Conservation (phyloP, 2,113 vertebrate genomes). For the Dryoscopus gambensis region DNA sequence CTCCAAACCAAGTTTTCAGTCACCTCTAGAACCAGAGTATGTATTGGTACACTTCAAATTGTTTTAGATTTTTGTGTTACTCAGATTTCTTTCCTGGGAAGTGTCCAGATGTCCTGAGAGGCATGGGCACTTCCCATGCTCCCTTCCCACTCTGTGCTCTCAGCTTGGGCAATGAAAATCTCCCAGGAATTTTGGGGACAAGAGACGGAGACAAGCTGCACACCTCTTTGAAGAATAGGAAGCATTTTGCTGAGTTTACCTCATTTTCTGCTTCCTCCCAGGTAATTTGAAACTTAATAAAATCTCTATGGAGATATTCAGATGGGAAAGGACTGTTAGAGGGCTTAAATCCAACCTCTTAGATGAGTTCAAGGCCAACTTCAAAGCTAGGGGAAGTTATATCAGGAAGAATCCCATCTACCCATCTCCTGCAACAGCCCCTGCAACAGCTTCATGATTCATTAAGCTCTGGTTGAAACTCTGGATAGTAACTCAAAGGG, state of each 20-base stretch:
- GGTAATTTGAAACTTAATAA: not conserved
- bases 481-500: not conserved
- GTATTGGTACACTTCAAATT: not conserved
- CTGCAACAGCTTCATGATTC: not conserved
- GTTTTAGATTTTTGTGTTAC: not conserved
- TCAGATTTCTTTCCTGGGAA: not conserved
- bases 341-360: not conserved
- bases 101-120: not conserved
- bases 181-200: not conserved
- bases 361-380: not conserved
- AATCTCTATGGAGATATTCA: not conserved
- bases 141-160: not conserved
- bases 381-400: not conserved
- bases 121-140: accelerated
- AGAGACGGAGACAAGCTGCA: not conserved
- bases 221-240: not conserved
- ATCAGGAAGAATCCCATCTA: not conserved
- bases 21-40: not conserved
- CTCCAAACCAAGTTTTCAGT: not conserved
- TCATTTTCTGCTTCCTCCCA: not conserved
- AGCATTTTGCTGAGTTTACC: not conserved
- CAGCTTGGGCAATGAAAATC: not conserved
- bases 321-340: not conserved
- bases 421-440: not conserved
- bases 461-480: not conserved